phyloP scores from a whole-genome alignment of 2,797 vertebrate species.

The Macropus fuliginosus region DNA sequence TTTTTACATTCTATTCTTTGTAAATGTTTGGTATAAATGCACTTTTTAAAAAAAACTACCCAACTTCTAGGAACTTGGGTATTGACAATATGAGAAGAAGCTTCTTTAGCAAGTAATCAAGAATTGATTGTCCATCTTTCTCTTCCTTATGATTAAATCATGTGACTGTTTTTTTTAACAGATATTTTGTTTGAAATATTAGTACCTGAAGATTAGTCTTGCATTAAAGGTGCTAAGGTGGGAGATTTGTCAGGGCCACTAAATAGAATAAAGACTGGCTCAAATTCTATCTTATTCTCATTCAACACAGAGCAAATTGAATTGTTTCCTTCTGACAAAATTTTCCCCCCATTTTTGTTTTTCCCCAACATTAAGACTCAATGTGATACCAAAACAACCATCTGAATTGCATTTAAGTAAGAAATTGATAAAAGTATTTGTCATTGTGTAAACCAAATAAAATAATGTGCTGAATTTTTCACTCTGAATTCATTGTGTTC shows the following conservation, averaged over 20 bases:
- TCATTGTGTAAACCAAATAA: constrained; percentile 52
- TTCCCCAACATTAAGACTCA: constrained; percentile 38
- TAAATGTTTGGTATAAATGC: constrained; percentile 84
- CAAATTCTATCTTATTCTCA: constrained; percentile 42
- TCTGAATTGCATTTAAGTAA: constrained; percentile 34
- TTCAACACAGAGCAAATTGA: constrained; percentile 55
- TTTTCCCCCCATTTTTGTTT: constrained; percentile 25
- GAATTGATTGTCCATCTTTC: constrained; percentile 67
- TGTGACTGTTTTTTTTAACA: constrained; percentile 53
- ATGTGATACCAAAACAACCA: constrained; percentile 25
- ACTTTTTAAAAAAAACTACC: constrained; percentile 79
- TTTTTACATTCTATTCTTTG: constrained; percentile 83
- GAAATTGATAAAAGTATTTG: background rate
- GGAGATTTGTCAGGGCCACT: constrained; percentile 62
- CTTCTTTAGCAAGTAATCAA: constrained; percentile 65
- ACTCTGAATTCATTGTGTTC: constrained; percentile 59
- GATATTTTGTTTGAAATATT: constrained; percentile 66
- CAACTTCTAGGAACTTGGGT: constrained; percentile 40
- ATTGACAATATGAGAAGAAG: constrained; percentile 77
- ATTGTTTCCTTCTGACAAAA: background rate
- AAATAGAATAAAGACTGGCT: constrained; percentile 52
- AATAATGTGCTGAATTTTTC: constrained; percentile 53
- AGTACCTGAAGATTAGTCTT: constrained; percentile 75
- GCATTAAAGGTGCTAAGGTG: constrained; percentile 62
- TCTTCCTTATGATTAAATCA: constrained; percentile 66